phyloP scores from a whole-genome alignment of 2,797 vertebrate genomes.

The Sebastes baramenuke region DNA sequence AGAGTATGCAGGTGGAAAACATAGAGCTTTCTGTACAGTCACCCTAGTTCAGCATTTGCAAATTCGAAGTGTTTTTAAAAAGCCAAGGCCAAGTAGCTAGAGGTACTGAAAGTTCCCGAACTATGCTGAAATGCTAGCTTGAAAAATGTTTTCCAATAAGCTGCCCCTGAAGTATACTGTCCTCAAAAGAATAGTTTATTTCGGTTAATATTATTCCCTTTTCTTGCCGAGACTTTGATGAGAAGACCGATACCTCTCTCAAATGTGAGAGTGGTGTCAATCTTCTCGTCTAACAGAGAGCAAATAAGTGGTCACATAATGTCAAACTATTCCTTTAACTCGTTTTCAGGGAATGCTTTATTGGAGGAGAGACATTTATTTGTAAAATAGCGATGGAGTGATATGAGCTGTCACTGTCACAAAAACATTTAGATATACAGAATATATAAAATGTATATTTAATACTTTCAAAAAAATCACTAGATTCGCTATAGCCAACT shows the following conservation, averaged over 20 bases:
- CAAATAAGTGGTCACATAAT: neutral
- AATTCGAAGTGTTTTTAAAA: conserved; percentile 21
- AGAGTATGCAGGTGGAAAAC: conserved; percentile 53
- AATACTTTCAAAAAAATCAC: conserved; percentile 65
- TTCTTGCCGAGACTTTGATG: neutral
- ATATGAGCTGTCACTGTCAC: conserved; percentile 64
- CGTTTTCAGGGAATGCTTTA: conserved; percentile 1
- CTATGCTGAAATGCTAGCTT: conserved; percentile 46
- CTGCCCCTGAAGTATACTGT: neutral
- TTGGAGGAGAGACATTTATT: conserved; percentile 35
- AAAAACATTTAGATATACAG: conserved; percentile 74
- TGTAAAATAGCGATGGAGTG: conserved; percentile 49
- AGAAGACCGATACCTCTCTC: neutral
- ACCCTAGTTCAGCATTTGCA: conserved; percentile 32
- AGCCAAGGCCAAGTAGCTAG: conserved; percentile 34
- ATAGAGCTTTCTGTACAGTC: conserved; percentile 46
- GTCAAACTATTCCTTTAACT: conserved; percentile 1
- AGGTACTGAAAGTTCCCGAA: conserved; percentile 31
- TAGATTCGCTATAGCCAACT: conserved; percentile 49
- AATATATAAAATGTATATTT: conserved; percentile 75
- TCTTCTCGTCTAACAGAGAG: neutral
- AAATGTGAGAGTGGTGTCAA: neutral
- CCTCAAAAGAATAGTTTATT: neutral
- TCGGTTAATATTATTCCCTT: no score
- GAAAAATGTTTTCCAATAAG: conserved; percentile 29